These are phyloP conservation scores for Tipula unca DNA, from an alignment of 2,888 invertebrate genomes.

Conservation along the genomic window DNA sequence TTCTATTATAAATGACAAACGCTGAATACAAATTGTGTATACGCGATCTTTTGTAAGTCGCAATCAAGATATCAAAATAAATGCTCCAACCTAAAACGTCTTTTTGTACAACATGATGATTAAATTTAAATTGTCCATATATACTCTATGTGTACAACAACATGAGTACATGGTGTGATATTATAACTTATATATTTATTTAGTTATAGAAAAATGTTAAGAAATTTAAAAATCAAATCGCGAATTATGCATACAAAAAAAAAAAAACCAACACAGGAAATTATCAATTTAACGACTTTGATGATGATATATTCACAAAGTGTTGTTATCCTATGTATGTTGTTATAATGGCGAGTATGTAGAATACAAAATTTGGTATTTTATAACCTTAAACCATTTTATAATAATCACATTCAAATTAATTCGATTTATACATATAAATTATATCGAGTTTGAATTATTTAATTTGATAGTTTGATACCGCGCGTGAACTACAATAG, in stretches of 20 bases:
- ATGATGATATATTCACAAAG: not conserved
- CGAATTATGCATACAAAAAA: not conserved
- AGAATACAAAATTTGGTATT: not conserved
- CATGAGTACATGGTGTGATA: not conserved
- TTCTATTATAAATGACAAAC: too few relatives aligned
- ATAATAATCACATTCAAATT: not conserved
- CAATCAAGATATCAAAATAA: too few relatives aligned
- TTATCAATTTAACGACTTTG: not conserved
- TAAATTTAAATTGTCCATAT: too few relatives aligned
- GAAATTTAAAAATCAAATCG: slow-evolving; percentile 3
- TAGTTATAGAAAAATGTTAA: not conserved
- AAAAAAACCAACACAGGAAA: not conserved
- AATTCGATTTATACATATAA: not conserved
- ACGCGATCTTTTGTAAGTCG: too few relatives aligned
- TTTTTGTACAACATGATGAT: too few relatives aligned
- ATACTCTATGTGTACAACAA: too few relatives aligned
- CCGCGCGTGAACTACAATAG: not conserved
- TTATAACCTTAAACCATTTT: not conserved
- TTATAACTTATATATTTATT: not conserved
- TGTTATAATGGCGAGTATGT: not conserved
- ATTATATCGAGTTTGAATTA: not conserved
- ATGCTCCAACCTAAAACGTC: too few relatives aligned
- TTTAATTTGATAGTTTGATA: not conserved
- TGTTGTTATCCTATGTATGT: not conserved
- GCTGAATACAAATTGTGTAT: too few relatives aligned